These are phyloP conservation scores for Lonchura striata DNA, from an alignment of 2,113 vertebrate species.

Conservation along the genomic window DNA sequence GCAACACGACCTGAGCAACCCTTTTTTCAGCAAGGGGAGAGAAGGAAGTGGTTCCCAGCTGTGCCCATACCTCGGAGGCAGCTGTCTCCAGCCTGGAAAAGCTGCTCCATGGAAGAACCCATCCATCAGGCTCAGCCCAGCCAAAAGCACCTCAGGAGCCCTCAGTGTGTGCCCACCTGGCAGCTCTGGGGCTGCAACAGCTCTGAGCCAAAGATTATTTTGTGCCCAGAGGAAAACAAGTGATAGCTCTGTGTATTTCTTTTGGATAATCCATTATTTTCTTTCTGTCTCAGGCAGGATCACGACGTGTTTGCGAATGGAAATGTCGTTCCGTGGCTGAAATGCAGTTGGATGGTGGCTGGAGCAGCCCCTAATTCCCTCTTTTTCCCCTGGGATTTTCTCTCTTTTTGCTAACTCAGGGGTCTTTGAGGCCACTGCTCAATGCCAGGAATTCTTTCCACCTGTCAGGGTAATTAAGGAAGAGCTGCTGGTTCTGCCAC, in stretches of 20 bases:
- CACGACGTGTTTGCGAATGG: neutral
- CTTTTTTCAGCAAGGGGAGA: fast-evolving
- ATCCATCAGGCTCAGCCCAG: neutral
- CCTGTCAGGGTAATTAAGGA: neutral
- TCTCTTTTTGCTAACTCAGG: neutral
- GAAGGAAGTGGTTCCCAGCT: neutral
- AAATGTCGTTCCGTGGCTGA: neutral
- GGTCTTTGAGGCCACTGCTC: neutral
- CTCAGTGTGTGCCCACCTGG: neutral
- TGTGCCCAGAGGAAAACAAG: slow-evolving; percentile 1
- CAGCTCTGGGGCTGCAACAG: neutral
- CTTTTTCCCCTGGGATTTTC: neutral
- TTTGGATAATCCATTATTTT: slow-evolving; percentile 12
- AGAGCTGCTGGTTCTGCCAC: neutral
- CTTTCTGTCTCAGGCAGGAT: slow-evolving; percentile 4
- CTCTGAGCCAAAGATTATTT: neutral
- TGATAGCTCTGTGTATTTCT: neutral
- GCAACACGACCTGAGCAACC: fast-evolving
- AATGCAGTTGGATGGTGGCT: neutral
- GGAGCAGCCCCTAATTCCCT: neutral
- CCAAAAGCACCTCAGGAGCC: neutral
- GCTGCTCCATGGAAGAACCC: neutral
- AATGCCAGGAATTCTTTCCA: neutral
- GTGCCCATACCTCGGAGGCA: neutral
- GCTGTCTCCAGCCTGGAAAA: neutral